Percentiles rank a stretch among this genome's conserved stretches.
Conservation (phyloP, 2,888 invertebrate species). For the Thysanoteuthis rhombus region DNA sequence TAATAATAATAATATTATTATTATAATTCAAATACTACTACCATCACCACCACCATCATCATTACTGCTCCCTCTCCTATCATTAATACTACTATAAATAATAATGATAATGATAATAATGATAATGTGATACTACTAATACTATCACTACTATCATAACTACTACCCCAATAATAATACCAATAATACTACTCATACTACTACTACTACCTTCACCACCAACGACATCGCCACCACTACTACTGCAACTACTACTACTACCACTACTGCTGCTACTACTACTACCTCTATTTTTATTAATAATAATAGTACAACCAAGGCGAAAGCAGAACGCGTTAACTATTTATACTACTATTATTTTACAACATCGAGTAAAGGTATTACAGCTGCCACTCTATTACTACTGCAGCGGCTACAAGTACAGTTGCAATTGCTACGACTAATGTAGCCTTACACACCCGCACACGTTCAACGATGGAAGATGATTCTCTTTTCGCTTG, state of each 20-base stretch:
- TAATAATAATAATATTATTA: no score
- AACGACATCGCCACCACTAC: no score
- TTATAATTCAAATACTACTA: no score
- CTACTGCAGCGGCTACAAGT: neutral
- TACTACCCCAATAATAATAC: no score
- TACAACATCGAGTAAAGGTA: neutral
- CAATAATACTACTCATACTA: no score
- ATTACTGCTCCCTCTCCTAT: no score
- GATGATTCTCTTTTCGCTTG: neutral
- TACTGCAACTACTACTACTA: neutral
- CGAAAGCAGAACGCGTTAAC: neutral
- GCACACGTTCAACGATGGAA: neutral
- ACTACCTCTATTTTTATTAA: neutral
- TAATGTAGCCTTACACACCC: neutral
- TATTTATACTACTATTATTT: neutral
- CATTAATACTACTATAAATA: no score
- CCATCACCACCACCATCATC: no score
- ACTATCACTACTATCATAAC: no score
- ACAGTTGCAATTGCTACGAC: neutral
- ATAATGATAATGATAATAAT: no score
- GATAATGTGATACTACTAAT: no score
- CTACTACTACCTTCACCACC: no score
- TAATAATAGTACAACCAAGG: neutral
- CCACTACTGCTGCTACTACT: neutral
- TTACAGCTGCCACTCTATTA: neutral